Evolutionary conservation across 2,888 invertebrate species (phyloP).

Genomic region (Thecocarcelia acutangulata): DNA sequence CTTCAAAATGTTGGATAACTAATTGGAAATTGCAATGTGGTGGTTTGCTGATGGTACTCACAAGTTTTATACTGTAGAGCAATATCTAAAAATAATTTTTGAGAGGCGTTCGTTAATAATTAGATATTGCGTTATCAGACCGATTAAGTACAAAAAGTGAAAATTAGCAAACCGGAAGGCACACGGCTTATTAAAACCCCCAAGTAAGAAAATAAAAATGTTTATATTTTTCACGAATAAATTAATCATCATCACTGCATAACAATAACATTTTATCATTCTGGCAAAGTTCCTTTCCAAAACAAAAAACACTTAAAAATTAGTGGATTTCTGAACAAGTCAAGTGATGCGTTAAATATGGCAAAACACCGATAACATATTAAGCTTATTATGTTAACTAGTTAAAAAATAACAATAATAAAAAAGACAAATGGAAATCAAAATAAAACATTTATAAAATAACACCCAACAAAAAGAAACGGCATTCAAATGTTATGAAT

Average conservation of each 20-base stretch:
- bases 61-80: too few relatives aligned
- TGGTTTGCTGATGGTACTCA: too few relatives aligned
- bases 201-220: too few relatives aligned
- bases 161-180: too few relatives aligned
- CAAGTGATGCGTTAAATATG: slow-evolving; percentile 69
- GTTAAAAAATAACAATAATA: slow-evolving; percentile 50
- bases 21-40: too few relatives aligned
- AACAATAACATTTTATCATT: neutral
- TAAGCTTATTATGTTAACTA: slow-evolving; percentile 66
- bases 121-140: too few relatives aligned
- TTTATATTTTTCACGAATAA: too few relatives aligned
- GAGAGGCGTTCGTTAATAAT: too few relatives aligned
- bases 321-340: slow-evolving; percentile 38
- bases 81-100: too few relatives aligned
- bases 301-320: slow-evolving; percentile 7
- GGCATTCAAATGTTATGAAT: slow-evolving; percentile 33
- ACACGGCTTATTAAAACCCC: too few relatives aligned
- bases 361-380: slow-evolving; percentile 67
- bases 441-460: slow-evolving; percentile 41
- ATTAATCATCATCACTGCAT: neutral
- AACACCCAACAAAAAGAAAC: slow-evolving; percentile 17
- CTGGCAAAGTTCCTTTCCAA: neutral
- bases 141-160: too few relatives aligned
- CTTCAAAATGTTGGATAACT: too few relatives aligned
- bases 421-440: slow-evolving; percentile 47